Evolutionary conservation across 1,140 invertebrate species (phyloP).

Genomic region (Oncopodura yosiiana): DNA sequence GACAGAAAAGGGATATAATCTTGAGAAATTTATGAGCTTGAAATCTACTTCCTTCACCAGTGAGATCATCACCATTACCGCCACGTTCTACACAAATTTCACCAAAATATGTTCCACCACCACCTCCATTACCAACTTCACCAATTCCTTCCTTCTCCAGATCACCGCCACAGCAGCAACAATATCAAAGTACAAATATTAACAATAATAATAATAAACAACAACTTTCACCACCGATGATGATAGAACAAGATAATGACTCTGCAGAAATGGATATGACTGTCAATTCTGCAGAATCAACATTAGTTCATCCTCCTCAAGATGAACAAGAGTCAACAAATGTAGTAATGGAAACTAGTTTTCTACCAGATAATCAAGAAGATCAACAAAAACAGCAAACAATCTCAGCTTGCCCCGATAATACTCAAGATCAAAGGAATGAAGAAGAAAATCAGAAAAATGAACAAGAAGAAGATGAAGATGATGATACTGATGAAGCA

Average conservation of each 20-base stretch:
- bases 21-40: constrained; percentile 4
- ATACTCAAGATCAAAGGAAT: no score
- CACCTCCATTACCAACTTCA: not conserved
- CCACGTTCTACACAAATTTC: no score
- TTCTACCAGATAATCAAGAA: constrained; percentile 9
- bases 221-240: not conserved
- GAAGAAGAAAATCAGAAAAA: no score
- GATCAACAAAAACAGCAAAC: no score
- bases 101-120: constrained; percentile 1
- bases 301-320: no score
- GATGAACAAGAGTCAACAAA: not conserved
- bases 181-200: constrained; percentile 3
- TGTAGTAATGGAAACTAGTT: constrained; percentile 12
- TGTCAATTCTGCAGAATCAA: constrained; percentile 5
- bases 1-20: constrained; percentile 5
- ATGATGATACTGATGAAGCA: no score
- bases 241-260: not conserved
- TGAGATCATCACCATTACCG: not conserved
- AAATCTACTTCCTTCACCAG: not conserved
- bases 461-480: no score
- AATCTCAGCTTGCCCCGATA: no score
- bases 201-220: constrained; percentile 1
- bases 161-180: not conserved
- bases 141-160: not conserved
- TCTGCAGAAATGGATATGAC: constrained; percentile 9